phyloP scores from a whole-genome alignment of 2,797 vertebrate species.

The Menidia menidia region DNA sequence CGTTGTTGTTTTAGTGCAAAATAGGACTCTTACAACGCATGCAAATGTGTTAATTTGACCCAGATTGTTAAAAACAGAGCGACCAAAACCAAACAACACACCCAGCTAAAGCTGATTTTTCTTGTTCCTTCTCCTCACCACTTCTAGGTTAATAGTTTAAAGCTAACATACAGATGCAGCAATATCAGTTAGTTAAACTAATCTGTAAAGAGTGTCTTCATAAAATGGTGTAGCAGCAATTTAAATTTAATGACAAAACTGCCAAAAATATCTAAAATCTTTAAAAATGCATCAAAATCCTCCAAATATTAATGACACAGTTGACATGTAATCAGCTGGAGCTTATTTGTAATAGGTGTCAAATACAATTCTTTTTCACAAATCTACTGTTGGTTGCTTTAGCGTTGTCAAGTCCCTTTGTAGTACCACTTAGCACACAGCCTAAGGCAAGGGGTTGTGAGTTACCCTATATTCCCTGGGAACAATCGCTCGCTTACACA shows the following conservation, averaged over 20 bases:
- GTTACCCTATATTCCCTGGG: slow-evolving; percentile 44
- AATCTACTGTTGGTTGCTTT: slow-evolving; percentile 37
- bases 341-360: slow-evolving; percentile 26
- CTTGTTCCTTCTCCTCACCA: slow-evolving; percentile 13
- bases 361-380: slow-evolving; percentile 30
- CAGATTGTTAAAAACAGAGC: no score
- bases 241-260: not conserved
- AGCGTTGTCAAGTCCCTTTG: slow-evolving; percentile 49
- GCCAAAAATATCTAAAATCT: not conserved
- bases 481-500: slow-evolving; percentile 62
- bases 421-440: slow-evolving; percentile 58
- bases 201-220: not conserved
- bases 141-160: slow-evolving; percentile 7
- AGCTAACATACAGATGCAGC: not conserved
- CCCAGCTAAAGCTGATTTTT: slow-evolving; percentile 55
- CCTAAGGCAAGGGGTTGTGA: slow-evolving; percentile 59
- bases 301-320: not conserved
- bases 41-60: no score
- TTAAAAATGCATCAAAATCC: slow-evolving; percentile 7
- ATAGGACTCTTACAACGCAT: no score
- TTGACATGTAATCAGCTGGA: not conserved
- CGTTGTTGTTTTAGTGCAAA: no score
- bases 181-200: not conserved
- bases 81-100: no score
- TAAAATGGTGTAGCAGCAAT: not conserved